Evolutionary conservation across 2,113 vertebrate genomes (phyloP).

Genomic region (Chlorodrepanis virens): DNA sequence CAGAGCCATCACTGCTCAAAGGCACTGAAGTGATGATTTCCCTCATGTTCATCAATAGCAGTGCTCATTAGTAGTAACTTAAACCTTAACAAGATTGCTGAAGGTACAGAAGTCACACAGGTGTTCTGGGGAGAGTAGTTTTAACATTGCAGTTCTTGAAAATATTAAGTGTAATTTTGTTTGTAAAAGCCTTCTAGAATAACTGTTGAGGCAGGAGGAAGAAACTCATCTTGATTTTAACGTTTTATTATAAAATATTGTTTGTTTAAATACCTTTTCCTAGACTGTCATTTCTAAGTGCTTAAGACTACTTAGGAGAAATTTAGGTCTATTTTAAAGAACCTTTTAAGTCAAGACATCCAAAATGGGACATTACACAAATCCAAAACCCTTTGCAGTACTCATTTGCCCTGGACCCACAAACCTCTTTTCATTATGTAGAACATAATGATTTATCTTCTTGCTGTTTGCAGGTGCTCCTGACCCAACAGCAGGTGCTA

Average conservation of each 20-base stretch:
- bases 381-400: neutral
- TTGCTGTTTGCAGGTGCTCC: conserved; percentile 87
- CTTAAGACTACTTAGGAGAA: neutral
- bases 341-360: neutral
- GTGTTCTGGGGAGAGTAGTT: neutral
- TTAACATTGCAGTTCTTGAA: neutral
- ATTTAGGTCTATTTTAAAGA: neutral
- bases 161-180: neutral
- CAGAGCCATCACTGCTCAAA: neutral
- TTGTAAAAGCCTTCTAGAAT: neutral
- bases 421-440: neutral
- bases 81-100: neutral
- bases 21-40: neutral
- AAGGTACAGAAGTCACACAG: neutral
- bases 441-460: neutral
- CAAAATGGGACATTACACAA: neutral
- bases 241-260: neutral
- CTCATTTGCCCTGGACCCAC: neutral
- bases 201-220: neutral
- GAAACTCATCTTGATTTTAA: neutral
- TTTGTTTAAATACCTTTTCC: neutral
- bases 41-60: neutral
- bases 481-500: conserved; percentile 94
- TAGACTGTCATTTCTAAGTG: neutral
- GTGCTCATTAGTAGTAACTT: neutral